Conservation (phyloP, 2,113 vertebrate species). For the Papio anubis region DNA sequence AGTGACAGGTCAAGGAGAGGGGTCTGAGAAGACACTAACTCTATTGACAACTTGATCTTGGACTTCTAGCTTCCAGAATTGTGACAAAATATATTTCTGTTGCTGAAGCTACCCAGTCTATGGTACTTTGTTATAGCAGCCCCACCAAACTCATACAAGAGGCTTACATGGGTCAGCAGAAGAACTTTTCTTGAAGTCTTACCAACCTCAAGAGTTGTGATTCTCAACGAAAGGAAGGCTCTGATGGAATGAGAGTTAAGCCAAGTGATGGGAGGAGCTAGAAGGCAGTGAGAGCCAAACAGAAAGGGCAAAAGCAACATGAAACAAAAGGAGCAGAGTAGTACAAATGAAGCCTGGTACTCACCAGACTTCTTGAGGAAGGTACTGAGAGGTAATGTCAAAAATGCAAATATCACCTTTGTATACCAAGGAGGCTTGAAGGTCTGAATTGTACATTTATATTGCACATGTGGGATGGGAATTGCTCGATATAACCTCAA, state of each 20-base stretch:
- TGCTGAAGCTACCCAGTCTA: not conserved
- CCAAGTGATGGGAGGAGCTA: not conserved
- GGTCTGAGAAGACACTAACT: not conserved
- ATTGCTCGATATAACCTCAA: not conserved
- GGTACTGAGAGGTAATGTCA: not conserved
- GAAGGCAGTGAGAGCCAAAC: not conserved
- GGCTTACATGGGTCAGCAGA: not conserved
- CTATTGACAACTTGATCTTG: not conserved
- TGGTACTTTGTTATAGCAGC: not conserved
- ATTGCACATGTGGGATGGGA: not conserved
- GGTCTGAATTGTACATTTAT: not conserved
- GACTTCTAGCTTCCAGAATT: not conserved
- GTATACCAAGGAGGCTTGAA: not conserved
- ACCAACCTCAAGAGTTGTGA: not conserved
- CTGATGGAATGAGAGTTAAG: not conserved
- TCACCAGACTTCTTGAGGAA: not conserved
- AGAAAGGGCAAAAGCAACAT: not conserved
- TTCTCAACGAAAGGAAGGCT: not conserved
- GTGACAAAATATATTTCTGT: not conserved
- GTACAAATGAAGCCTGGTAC: not conserved
- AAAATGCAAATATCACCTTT: not conserved
- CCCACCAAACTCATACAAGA: not conserved
- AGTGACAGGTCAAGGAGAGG: not conserved
- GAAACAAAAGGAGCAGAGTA: not conserved
- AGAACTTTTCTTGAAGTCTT: not conserved